Percentiles rank a stretch among this genome's conserved stretches.
phyloP scores from a whole-genome alignment of 2,113 vertebrate genomes.

The Thamnaconus septentrionalis region DNA sequence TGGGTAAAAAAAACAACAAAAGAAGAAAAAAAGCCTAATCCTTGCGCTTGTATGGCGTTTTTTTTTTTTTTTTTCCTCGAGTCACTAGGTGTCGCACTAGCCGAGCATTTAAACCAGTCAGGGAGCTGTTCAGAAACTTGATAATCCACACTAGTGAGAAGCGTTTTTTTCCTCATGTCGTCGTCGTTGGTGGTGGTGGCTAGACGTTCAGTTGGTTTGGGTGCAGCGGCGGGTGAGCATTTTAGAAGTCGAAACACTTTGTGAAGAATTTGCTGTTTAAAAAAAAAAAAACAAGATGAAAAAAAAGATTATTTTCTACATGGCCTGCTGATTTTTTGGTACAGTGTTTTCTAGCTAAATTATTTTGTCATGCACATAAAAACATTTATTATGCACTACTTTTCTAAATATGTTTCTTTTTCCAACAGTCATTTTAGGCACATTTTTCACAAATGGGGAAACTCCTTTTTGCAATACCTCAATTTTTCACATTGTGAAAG shows the following conservation, averaged over 20 bases:
- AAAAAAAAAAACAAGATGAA: constrained; percentile 69
- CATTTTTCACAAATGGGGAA: constrained; percentile 99
- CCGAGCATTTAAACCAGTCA: constrained; percentile 88
- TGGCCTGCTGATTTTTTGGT: constrained; percentile 99
- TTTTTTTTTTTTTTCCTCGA: constrained; percentile 14
- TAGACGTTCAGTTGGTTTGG: constrained; percentile 80
- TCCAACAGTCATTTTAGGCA: constrained; percentile 99
- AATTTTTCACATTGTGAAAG: constrained; percentile 99
- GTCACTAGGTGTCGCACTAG: constrained; percentile 74
- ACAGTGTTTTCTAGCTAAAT: constrained; percentile 99
- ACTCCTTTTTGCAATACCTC: constrained; percentile 99
- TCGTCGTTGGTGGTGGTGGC: constrained; percentile 86
- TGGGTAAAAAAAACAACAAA: constrained; percentile 26
- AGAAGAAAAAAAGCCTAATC: constrained; percentile 31
- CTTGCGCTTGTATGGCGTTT: constrained; percentile 52
- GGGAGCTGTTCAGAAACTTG: constrained; percentile 84
- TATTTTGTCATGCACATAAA: constrained; percentile 99
- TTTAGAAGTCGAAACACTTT: constrained; percentile 94
- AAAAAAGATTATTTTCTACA: constrained; percentile 98
- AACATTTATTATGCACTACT: constrained; percentile 99
- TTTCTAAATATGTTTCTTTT: constrained; percentile 99
- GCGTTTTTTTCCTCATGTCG: constrained; percentile 73
- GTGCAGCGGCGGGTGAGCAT: constrained; percentile 78
- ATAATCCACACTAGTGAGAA: constrained; percentile 79
- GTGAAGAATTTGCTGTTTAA: constrained; percentile 99